Evolutionary conservation across 2,797 vertebrate species (phyloP), one percentile per base, ranked within the genome.

Genomic region (Muscicapa comitata): DNA sequence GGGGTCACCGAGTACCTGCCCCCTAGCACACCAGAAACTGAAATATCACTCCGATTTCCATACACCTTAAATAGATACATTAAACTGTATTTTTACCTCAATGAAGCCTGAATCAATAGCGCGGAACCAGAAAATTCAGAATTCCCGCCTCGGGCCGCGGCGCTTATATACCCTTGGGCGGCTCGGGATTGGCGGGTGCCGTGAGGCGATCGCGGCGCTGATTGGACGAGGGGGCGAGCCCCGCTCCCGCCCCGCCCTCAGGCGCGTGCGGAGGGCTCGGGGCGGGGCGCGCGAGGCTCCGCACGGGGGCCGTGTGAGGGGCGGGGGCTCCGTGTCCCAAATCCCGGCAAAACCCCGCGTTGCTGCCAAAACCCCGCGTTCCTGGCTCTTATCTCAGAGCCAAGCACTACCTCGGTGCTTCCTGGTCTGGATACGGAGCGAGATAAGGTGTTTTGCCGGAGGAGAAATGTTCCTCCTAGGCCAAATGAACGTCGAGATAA

Each of bases 41-140:
- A 11, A 45, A 17, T 33, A 25, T 8, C 38, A 7, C 47, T 17
- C 5, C 15, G 7, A 33, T 11, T 12, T 12, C 33, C 10, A 17
- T 1, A 8, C 9, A 13, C 8, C 24, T 24, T 3, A 14, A 68
- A 61, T 0, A 54, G 8, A 25, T 6, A 11, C 9, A 21, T 10
- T 7, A 33, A 63, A 33, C 3, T 5, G 13, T 5, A 29, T 11
- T 47, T 83, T 47, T 47, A 54, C 68, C 29, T 24, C 50, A 28
- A 4, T 2, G 25, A 63, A 13, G 5, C 4, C 1, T 0, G 0
- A 2, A 2, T 2, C 0, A 5, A 3, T 14, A 10, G 1, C 28
- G 3, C 1, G 14, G 8, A n/a, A 23, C 1, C 5, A 7, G 1
- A 2, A 3, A 19, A 8, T 17, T 9, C 5, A 2, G 4, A 13